A percentile compares a stretch with the other conserved stretches of the same genome.
These are phyloP conservation scores for Cantharis rufa DNA, from an alignment of 2,888 invertebrate species.

Conservation along the genomic window DNA sequence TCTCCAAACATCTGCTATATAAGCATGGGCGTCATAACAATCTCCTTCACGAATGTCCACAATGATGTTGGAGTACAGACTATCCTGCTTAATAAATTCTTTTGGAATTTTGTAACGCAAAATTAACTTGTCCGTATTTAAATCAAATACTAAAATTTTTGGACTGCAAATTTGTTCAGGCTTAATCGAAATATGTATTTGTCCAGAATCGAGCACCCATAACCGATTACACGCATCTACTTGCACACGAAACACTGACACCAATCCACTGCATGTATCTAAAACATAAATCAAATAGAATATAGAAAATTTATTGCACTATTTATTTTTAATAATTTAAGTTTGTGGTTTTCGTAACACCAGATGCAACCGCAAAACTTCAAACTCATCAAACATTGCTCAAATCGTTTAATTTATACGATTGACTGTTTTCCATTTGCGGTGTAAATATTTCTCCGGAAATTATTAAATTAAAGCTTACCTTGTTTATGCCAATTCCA, in stretches of 20 bases:
- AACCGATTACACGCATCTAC: slow-evolving; percentile 76
- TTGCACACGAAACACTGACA: slow-evolving; percentile 76
- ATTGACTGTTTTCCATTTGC: background rate
- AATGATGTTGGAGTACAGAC: slow-evolving; percentile 69
- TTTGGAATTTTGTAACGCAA: slow-evolving; percentile 68
- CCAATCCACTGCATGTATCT: slow-evolving; percentile 66
- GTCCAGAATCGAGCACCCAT: slow-evolving; percentile 82
- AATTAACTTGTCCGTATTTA: slow-evolving; percentile 66
- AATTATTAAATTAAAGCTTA: slow-evolving; percentile 45
- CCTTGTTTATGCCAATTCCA: slow-evolving; percentile 70
- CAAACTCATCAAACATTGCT: background rate
- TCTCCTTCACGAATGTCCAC: slow-evolving; percentile 64
- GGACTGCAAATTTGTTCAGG: slow-evolving; percentile 75
- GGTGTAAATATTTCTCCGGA: background rate
- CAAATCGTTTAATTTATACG: background rate
- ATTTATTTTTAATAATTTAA: background rate
- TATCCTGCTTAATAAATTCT: slow-evolving; percentile 67
- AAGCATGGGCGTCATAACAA: slow-evolving; percentile 68
- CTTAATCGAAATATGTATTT: slow-evolving; percentile 69
- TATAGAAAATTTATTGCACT: background rate
- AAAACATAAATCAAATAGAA: background rate
- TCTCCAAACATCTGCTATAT: slow-evolving; percentile 73
- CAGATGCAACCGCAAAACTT: background rate
- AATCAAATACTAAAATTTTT: slow-evolving; percentile 72
- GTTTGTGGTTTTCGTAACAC: background rate